Evolutionary conservation across 2,113 vertebrate genomes (phyloP), one percentile per base, ranked within the genome.

Genomic region (Sturnus vulgaris): DNA sequence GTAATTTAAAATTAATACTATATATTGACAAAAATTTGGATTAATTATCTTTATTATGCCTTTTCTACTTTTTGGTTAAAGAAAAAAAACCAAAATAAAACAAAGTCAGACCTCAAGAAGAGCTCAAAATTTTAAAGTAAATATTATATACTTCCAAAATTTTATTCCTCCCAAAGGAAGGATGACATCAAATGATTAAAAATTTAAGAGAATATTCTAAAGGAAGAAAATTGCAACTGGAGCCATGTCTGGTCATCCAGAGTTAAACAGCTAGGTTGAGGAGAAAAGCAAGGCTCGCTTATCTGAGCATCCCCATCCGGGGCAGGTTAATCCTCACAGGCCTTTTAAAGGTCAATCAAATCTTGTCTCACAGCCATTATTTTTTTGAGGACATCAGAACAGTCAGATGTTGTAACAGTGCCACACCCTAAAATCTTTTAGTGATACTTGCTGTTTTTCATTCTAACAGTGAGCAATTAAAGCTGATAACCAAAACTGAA

Each of bases 341-440:
- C 13, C 24, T 85, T 90, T 72, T 71, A 56, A 79, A 76, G 21
- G 21, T 63, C 27, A 80, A 13, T 14, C 40, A 82, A 37, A 52
- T 76, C 40, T 52, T 80, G 10, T 37, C 37, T 75, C 46, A 66
- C 5, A 78, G 42, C 4, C 33, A 49, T 12, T 30, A 19, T 33
- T 46, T 53, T 78, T 92, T 46, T 75, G 33, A 52, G 35, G 33
- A n/a, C 5, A 20, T 47, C 33, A 64, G n/a, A 78, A 71, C 12
- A 86, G 4, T 28, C 42, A 86, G 27, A 35, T 63, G 11, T 57
- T 17, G 0, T 24, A 85, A 63, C 14, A 56, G 25, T 0, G 0
- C 35, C 23, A 68, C 21, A 35, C 30, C 9, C 23, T 19, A 12
- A 60, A 68, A 40, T 53, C 25, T 72, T 91, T 70, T 15, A 82